Evolutionary conservation across 2,888 invertebrate species (phyloP).

Genomic region (Netelia melanura): DNA sequence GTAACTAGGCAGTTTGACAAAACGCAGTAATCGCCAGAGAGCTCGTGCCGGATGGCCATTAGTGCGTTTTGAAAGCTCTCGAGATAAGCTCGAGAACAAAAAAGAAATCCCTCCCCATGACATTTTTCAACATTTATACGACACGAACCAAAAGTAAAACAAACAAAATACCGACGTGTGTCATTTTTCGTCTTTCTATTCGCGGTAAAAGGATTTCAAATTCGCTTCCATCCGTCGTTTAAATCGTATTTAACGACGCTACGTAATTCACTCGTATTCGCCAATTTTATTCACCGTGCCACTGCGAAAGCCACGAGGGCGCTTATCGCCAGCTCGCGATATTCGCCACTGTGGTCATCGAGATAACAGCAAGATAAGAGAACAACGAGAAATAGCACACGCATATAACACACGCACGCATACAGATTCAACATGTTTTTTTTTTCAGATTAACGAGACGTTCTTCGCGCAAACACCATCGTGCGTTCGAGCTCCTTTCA

Average conservation of each 20-base stretch:
- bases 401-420: not conserved
- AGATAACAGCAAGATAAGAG: constrained; percentile 15
- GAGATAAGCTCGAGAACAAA: constrained; percentile 19
- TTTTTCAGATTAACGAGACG: not conserved
- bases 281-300: not conserved
- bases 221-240: not conserved
- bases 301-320: not conserved
- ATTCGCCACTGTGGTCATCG: not conserved
- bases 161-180: not conserved
- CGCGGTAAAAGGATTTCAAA: constrained; percentile 16
- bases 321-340: constrained; percentile 16
- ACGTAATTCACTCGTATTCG: not conserved
- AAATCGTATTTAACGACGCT: not conserved
- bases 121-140: not conserved
- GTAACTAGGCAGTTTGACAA: not conserved
- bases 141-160: constrained; percentile 11
- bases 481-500: not conserved
- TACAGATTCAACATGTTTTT: not conserved
- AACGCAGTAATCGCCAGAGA: not conserved
- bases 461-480: not conserved
- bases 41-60: constrained; percentile 14
- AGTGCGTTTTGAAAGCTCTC: constrained; percentile 14
- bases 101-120: not conserved
- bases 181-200: not conserved
- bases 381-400: not conserved